A percentile compares a stretch with the other conserved stretches of the same genome.
Evolutionary conservation across 2,888 invertebrate species (phyloP).

Genomic region (Chymomyza procnemis): DNA sequence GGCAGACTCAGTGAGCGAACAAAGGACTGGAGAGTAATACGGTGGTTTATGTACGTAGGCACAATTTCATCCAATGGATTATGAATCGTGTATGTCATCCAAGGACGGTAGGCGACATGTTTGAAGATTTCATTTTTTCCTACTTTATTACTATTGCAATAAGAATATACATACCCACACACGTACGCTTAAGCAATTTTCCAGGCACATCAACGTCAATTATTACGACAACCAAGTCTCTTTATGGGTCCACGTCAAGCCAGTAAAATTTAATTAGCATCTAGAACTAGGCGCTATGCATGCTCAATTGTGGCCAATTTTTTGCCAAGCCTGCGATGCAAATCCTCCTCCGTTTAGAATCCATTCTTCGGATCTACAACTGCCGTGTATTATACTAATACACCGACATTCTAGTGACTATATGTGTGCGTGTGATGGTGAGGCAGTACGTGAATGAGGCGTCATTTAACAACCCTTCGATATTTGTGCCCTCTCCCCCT

Average conservation of each 20-base stretch:
- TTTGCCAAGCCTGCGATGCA: neutral
- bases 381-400: conserved; percentile 14
- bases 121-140: too few species aligned
- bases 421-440: conserved; percentile 1
- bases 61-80: too few species aligned
- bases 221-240: conserved; percentile 5
- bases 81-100: too few species aligned
- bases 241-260: neutral
- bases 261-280: neutral
- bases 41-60: too few species aligned
- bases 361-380: neutral
- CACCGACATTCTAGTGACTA: neutral
- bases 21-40: too few species aligned
- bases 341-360: neutral
- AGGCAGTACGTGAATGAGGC: conserved; percentile 9
- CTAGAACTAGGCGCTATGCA: neutral
- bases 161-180: neutral
- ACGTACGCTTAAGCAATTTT: neutral
- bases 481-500: neutral
- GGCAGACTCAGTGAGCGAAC: too few species aligned
- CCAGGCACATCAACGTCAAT: neutral
- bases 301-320: neutral
- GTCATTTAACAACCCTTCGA: conserved; percentile 1
- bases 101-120: too few species aligned
- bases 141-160: too few species aligned